phyloP scores from a whole-genome alignment of 2,113 vertebrate genomes.

The Chloebia gouldiae region DNA sequence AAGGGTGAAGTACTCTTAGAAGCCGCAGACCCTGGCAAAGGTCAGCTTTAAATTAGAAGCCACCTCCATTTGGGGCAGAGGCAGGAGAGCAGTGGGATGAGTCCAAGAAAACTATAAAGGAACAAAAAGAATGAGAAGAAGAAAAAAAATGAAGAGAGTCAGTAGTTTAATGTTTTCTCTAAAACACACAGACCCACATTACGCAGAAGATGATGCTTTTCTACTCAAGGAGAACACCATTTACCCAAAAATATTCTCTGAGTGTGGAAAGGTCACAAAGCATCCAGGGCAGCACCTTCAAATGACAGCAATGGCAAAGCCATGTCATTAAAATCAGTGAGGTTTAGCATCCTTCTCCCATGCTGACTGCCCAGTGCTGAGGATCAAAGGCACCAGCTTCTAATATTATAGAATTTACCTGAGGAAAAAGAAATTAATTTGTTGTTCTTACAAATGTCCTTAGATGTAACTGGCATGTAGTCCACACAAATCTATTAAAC shows the following conservation, averaged over 20 bases:
- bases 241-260: not conserved
- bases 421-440: not conserved
- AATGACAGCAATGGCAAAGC: not conserved
- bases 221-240: not conserved
- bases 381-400: not conserved
- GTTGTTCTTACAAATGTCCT: not conserved
- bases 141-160: not conserved
- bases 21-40: slow-evolving; percentile 26
- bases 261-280: not conserved
- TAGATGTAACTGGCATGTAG: not conserved
- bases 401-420: not conserved
- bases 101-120: slow-evolving; percentile 1
- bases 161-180: not conserved
- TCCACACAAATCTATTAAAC: not conserved
- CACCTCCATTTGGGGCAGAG: not conserved
- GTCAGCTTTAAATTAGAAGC: slow-evolving; percentile 63
- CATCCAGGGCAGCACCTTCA: not conserved
- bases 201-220: not conserved
- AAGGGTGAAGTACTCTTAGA: slow-evolving; percentile 36
- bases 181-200: not conserved
- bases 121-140: not conserved
- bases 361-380: not conserved
- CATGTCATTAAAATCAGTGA: not conserved
- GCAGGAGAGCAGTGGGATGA: not conserved
- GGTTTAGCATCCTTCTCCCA: not conserved